phyloP scores from a whole-genome alignment of 2,797 vertebrate genomes.

The Megalops cyprinoides region DNA sequence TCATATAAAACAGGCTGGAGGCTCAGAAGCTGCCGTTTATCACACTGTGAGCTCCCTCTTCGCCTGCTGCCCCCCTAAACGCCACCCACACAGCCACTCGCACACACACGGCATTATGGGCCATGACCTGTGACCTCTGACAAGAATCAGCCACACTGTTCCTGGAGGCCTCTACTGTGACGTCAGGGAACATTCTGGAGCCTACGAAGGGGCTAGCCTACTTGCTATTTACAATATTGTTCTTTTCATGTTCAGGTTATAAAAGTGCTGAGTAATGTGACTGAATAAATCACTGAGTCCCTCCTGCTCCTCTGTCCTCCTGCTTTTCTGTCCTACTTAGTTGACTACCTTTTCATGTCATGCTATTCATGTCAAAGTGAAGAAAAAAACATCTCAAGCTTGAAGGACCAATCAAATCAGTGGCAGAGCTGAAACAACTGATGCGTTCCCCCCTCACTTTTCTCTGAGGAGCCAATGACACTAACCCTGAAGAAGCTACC shows the following conservation, averaged over 20 bases:
- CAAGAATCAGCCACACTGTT: background rate
- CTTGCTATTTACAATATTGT: background rate
- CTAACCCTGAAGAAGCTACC: constrained; percentile 42
- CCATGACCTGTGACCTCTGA: background rate
- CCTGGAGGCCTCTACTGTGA: background rate
- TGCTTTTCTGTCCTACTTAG: background rate
- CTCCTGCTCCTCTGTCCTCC: background rate
- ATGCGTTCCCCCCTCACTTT: background rate
- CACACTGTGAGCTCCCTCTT: background rate
- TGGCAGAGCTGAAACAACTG: background rate
- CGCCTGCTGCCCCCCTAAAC: background rate
- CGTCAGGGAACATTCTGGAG: background rate
- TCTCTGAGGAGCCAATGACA: constrained; percentile 37
- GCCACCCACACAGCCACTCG: too few species aligned
- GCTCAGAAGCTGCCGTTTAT: background rate
- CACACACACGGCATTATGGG: constrained; percentile 4
- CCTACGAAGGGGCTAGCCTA: background rate
- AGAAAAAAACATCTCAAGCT: background rate
- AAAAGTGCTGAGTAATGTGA: background rate
- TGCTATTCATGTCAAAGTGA: background rate
- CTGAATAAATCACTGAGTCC: background rate
- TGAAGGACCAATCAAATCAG: background rate
- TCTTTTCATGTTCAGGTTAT: background rate
- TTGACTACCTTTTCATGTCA: background rate
- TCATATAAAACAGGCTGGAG: background rate